Percentiles rank a stretch among this genome's conserved stretches.
Evolutionary conservation across 1,140 invertebrate species (phyloP).

Genomic region (Sarcophaga peregrina): DNA sequence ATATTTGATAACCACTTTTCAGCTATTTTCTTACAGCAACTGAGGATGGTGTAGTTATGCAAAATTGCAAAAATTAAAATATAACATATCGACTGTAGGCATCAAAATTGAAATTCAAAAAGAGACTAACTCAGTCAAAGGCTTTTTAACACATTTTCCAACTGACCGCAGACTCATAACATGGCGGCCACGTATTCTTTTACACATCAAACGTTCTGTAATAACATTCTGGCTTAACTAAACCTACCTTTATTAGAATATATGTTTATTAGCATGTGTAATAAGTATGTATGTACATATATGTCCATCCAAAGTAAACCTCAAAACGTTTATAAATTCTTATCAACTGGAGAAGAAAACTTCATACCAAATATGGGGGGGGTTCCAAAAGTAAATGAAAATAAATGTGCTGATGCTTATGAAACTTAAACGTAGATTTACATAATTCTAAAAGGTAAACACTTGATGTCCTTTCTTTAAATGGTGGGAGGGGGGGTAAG

Average conservation of each 20-base stretch:
- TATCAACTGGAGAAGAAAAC: not conserved
- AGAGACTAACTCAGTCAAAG: too few relatives aligned
- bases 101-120: too few relatives aligned
- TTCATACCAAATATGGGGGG: not conserved
- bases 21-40: too few relatives aligned
- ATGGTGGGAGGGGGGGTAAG: too few relatives aligned
- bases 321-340: slow-evolving; percentile 16
- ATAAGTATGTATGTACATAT: not conserved
- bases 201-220: not conserved
- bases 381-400: not conserved
- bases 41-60: too few relatives aligned
- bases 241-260: not conserved
- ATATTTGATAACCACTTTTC: too few relatives aligned
- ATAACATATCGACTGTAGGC: too few relatives aligned
- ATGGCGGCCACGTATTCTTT: too few relatives aligned
- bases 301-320: not conserved
- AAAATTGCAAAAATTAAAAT: too few relatives aligned
- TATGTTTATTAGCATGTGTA: not conserved
- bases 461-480: too few relatives aligned
- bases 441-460: not conserved
- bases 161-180: too few relatives aligned
- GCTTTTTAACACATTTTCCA: too few relatives aligned
- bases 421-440: not conserved
- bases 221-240: not conserved
- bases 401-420: slow-evolving; percentile 2